A percentile compares a stretch with the other conserved stretches of the same genome.
These are phyloP conservation scores for Pachyrhynchus sulphureomaculatus DNA, from an alignment of 1,140 invertebrate species.

Conservation along the genomic window DNA sequence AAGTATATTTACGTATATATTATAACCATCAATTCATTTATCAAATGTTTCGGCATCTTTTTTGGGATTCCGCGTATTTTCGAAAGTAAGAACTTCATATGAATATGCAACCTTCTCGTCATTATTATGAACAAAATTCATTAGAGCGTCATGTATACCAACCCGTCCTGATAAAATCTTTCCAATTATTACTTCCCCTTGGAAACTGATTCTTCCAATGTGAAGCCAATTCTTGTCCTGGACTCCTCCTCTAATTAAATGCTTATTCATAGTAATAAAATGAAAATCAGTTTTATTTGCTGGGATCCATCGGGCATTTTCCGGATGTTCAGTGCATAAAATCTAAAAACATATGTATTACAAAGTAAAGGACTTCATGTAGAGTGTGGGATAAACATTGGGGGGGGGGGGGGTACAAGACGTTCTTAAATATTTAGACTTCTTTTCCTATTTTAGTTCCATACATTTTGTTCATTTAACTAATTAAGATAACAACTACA, in stretches of 20 bases:
- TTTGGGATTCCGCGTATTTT: background rate
- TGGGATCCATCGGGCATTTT: conserved; percentile 7
- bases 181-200: conserved; percentile 11
- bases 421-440: no score
- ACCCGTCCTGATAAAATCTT: conserved; percentile 9
- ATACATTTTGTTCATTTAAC: no score
- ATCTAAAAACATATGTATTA: no score
- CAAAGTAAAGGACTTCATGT: no score
- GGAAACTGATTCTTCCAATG: conserved; percentile 19
- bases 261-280: conserved; percentile 9
- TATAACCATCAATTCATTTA: no score
- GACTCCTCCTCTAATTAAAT: conserved; percentile 14
- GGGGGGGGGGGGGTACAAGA: no score
- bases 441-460: no score
- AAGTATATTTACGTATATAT: no score
- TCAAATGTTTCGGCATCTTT: background rate
- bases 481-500: no score
- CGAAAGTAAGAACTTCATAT: conserved; percentile 4
- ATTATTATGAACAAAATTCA: background rate
- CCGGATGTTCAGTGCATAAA: conserved; percentile 12
- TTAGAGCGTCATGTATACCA: background rate
- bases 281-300: conserved; percentile 21
- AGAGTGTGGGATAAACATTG: no score
- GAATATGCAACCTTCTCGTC: background rate
- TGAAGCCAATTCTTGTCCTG: conserved; percentile 9